Base-by-base conservation (phyloP, 2,888 invertebrate genomes). In the Catocala nupta region DNA sequence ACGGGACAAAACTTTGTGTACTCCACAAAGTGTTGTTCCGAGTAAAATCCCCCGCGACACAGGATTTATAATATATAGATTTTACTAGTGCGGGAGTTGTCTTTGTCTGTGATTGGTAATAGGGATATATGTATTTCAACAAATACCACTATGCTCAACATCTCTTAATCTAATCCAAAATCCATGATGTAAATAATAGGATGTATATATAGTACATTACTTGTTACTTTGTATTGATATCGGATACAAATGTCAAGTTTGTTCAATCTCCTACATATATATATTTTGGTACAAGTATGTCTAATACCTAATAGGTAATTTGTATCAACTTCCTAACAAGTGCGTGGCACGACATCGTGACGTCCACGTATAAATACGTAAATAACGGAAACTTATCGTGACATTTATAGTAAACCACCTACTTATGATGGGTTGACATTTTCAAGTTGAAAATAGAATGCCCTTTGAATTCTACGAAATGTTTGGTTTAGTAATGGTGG, bases 301-400 rank as follows among this genome's bases (percentile, higher is more conserved):
- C 5, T 13, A 49, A 25, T 25, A 49, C 13, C 2, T 51, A 36
- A 51, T 36, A 51, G 4, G 0, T 36, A 53, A 53, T 53, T 53
- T 13, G 42, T 42, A 43, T 25, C 5, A 2, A 10, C 33, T 8
- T 7, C 39, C 61, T 61, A 61, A 61, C 47, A 47, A 42, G 34
- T 47, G 51, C n/a, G 42, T 34, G 25, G 16, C 60, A 60, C 59
- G 55, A 60, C 50, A 44, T 25, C 25, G 9, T 50, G 60, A 60
- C 55, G 55, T 50, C 55, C 25, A 25, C 16, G n/a, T 10, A 36
- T 49, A 43, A 54, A 59, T 55, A 60, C 49, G 50, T 45, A 55
- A 55, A 12, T 61, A 52, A 51, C 51, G 51, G 55, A 51, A 55
- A 61, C 42, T 50, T 43, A 52, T 52, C 52, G 50, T 45, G 45